Conservation (phyloP, 2,888 invertebrate species). For the Drosophila parthenogenetica region DNA sequence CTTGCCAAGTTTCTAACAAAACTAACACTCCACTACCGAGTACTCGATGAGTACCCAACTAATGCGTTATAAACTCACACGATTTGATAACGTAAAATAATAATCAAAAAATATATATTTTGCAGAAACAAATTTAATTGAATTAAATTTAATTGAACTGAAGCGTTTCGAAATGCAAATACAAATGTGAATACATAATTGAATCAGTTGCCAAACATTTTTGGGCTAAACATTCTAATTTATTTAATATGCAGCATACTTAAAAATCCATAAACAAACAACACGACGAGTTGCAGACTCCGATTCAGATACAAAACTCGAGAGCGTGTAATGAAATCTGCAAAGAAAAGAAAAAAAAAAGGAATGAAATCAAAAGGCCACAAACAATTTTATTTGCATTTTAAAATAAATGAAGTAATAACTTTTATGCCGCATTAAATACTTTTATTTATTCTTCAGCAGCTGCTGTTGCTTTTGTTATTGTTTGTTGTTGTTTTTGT, state of each 20-base stretch:
- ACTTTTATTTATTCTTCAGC: constrained; percentile 12
- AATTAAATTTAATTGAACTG: constrained; percentile 15
- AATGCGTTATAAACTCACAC: constrained; percentile 10
- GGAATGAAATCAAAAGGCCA: constrained; percentile 46
- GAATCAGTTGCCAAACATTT: constrained; percentile 16
- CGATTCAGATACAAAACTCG: constrained; percentile 1
- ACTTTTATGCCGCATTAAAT: constrained; percentile 76
- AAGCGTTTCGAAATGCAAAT: constrained; percentile 1
- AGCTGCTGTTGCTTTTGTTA: not conserved
- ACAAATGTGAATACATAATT: constrained; percentile 1
- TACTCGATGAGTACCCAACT: not conserved
- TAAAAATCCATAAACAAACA: constrained; percentile 40
- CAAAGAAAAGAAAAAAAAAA: not conserved
- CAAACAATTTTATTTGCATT: constrained; percentile 73
- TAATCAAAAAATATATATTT: constrained; percentile 1
- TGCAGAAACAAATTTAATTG: constrained; percentile 11
- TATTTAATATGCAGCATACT: constrained; percentile 43
- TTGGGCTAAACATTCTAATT: constrained; percentile 47
- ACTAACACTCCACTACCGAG: not conserved
- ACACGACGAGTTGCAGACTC: not conserved
- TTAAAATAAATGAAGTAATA: constrained; percentile 76
- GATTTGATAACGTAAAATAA: constrained; percentile 15
- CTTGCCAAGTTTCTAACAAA: constrained; percentile 14
- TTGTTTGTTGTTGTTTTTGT: constrained; percentile 13
- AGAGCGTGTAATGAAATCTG: constrained; percentile 18